Conservation (phyloP, 2,113 vertebrate species). For the Corythoichthys haematopterus region DNA sequence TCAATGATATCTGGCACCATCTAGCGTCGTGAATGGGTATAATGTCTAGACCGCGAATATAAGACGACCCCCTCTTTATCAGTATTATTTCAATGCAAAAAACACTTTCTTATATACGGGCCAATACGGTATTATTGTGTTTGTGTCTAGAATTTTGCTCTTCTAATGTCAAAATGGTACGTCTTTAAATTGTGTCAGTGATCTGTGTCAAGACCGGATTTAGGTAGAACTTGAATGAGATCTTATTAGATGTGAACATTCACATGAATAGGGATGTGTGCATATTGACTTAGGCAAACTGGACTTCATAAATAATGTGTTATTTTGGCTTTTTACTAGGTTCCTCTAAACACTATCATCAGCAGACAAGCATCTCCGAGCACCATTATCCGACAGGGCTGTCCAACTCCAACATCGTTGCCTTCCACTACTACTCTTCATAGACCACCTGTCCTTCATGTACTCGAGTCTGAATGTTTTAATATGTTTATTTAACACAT, state of each 20-base stretch:
- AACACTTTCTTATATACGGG: too few species aligned
- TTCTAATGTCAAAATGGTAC: too few species aligned
- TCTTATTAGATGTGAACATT: neutral
- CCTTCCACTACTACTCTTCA: slow-evolving; percentile 82
- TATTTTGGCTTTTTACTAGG: slow-evolving; percentile 57
- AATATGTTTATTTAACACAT: neutral
- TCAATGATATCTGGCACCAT: too few species aligned
- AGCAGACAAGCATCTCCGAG: slow-evolving; percentile 84
- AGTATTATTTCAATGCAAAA: too few species aligned
- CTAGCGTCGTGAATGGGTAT: too few species aligned
- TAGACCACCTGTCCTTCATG: slow-evolving; percentile 85
- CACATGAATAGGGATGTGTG: neutral
- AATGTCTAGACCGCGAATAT: too few species aligned
- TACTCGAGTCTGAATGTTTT: slow-evolving; percentile 22
- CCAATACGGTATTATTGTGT: too few species aligned
- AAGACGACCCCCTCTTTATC: too few species aligned
- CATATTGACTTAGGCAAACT: neutral
- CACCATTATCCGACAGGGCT: slow-evolving; percentile 85
- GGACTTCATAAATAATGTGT: neutral
- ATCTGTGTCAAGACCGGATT: neutral
- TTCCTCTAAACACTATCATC: slow-evolving; percentile 81
- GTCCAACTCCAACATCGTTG: slow-evolving; percentile 79
- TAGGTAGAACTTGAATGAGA: neutral
- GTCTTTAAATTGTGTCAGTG: neutral
- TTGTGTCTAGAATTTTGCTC: too few species aligned